phyloP scores from a whole-genome alignment of 92 coral and sea anemone species.

The Bergia sp. region DNA sequence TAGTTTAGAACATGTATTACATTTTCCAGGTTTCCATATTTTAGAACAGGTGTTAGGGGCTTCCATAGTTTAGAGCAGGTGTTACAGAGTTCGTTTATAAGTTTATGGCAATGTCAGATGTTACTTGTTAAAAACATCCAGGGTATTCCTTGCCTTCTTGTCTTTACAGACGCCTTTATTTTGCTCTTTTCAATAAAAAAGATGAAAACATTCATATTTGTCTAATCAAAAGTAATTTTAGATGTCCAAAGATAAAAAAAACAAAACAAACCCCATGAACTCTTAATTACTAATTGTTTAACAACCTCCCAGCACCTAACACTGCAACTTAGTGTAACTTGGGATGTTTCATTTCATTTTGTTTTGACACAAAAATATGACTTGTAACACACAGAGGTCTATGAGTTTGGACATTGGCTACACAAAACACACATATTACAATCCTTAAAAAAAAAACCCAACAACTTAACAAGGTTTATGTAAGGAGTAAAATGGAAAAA shows the following conservation, averaged over 20 bases:
- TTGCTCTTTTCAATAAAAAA: neutral
- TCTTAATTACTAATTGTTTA: neutral
- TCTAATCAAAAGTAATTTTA: neutral
- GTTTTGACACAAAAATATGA: neutral
- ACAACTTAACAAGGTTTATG: neutral
- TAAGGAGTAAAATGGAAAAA: neutral
- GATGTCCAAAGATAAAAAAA: neutral
- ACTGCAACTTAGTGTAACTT: neutral
- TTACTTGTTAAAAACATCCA: neutral
- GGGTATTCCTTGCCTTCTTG: neutral
- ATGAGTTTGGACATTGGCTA: neutral
- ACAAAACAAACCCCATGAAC: neutral
- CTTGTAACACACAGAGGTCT: neutral
- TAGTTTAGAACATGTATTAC: neutral
- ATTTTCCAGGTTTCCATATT: neutral
- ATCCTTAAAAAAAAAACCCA: neutral
- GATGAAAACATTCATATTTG: neutral
- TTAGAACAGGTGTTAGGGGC: neutral
- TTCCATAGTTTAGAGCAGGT: neutral
- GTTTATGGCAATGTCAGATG: neutral
- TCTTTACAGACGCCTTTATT: neutral
- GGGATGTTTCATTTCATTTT: neutral
- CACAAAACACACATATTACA: neutral
- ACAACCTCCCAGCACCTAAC: neutral
- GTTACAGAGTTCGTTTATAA: neutral